Percentiles rank a stretch among this genome's conserved stretches.
phyloP scores from a whole-genome alignment of 2,797 vertebrate species.

The Crax fasciolata region DNA sequence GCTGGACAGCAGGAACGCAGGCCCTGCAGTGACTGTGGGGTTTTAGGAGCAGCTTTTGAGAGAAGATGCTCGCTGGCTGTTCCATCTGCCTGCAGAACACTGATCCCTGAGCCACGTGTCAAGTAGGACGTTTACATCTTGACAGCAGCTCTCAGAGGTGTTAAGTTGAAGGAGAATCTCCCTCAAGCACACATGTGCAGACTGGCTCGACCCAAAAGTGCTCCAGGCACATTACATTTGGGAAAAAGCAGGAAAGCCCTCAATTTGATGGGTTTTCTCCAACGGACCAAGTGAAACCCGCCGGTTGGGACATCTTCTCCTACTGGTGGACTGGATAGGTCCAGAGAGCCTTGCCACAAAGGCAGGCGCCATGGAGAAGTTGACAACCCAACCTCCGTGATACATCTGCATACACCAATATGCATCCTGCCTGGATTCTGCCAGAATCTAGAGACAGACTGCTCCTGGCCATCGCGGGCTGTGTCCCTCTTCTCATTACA shows the following conservation, averaged over 20 bases:
- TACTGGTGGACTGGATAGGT: neutral
- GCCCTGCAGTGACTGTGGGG: neutral
- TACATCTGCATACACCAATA: neutral
- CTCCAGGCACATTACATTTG: neutral
- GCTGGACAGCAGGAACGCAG: neutral
- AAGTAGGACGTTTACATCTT: neutral
- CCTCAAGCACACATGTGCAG: neutral
- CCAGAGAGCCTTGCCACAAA: neutral
- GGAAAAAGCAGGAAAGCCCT: neutral
- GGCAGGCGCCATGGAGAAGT: neutral
- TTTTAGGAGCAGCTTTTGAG: neutral
- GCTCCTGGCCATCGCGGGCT: neutral
- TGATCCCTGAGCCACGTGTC: neutral
- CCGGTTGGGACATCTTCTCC: neutral
- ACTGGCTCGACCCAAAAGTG: neutral
- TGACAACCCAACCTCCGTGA: accelerated
- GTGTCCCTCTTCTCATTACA: neutral
- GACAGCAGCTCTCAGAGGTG: neutral
- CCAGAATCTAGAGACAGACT: neutral
- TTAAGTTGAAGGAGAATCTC: neutral
- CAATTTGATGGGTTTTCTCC: neutral
- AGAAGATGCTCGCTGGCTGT: neutral
- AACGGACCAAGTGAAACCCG: neutral
- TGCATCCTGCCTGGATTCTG: neutral
- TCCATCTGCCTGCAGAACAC: neutral